Evolutionary conservation across 2,113 vertebrate genomes (phyloP).

Genomic region (Tangachromis dhanisi): DNA sequence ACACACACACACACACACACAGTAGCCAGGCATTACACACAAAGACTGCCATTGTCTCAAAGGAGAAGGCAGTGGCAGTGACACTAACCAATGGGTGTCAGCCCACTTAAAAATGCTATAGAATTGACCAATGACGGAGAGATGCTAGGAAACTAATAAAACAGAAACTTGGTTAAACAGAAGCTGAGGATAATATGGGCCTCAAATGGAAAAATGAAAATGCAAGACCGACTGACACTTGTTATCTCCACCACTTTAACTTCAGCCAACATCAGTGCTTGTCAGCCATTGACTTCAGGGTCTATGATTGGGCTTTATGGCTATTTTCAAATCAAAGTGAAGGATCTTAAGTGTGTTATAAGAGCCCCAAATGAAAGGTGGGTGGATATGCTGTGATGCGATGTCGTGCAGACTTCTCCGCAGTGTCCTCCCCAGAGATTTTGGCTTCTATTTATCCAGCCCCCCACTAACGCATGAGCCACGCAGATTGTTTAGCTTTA

Average conservation of each 20-base stretch:
- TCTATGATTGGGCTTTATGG: not conserved
- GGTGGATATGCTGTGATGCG: conserved; percentile 14
- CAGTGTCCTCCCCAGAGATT: not conserved
- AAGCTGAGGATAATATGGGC: conserved; percentile 11
- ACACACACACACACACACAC: not conserved
- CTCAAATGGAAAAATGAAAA: not conserved
- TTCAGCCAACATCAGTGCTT: not conserved
- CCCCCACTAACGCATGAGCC: not conserved
- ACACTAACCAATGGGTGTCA: conserved; percentile 52
- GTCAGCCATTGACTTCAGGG: not conserved
- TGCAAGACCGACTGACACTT: not conserved
- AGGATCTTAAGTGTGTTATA: not conserved
- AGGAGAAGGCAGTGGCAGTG: conserved; percentile 39
- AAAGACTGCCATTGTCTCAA: conserved; percentile 54
- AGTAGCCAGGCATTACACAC: conserved; percentile 16
- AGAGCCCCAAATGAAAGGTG: conserved; percentile 9
- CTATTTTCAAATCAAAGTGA: not conserved
- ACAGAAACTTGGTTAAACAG: not conserved
- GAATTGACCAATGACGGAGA: conserved; percentile 23
- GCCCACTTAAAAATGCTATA: conserved; percentile 38
- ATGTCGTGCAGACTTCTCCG: not conserved
- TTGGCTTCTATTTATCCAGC: not conserved
- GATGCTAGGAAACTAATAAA: not conserved
- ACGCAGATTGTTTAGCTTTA: not conserved
- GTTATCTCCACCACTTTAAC: not conserved